Evolutionary conservation across 2,797 vertebrate genomes (phyloP).

Genomic region (Clarias pachynema): DNA sequence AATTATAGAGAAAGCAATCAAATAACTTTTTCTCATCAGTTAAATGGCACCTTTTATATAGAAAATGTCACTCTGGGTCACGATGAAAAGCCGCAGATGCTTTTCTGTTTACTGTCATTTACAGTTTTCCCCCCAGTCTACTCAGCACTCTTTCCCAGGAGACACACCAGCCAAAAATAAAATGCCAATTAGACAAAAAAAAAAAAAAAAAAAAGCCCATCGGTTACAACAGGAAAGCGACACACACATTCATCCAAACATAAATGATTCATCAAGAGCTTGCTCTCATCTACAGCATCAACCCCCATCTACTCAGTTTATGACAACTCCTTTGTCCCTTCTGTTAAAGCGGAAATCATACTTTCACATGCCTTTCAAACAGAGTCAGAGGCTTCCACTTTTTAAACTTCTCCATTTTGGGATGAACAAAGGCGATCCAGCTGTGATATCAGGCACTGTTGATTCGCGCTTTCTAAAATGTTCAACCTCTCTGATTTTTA

Average conservation of each 20-base stretch:
- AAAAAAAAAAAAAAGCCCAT: constrained; percentile 6
- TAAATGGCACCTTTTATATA: neutral
- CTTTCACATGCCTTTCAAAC: constrained; percentile 45
- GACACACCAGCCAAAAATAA: constrained; percentile 43
- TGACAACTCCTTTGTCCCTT: constrained; percentile 47
- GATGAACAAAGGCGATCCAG: constrained; percentile 64
- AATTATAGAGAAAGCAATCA: neutral
- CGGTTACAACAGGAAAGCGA: constrained; percentile 28
- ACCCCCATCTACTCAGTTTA: constrained; percentile 35
- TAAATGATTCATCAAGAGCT: constrained; percentile 56
- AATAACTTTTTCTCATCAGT: neutral
- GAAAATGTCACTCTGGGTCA: constrained; percentile 24
- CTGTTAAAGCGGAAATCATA: constrained; percentile 42
- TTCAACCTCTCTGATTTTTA: constrained; percentile 4
- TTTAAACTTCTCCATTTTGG: constrained; percentile 43
- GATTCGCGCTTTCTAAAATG: constrained; percentile 54
- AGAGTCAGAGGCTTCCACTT: constrained; percentile 41
- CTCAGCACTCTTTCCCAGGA: constrained; percentile 27
- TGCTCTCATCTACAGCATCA: constrained; percentile 30
- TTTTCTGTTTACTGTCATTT: constrained; percentile 30
- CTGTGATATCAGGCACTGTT: constrained; percentile 68
- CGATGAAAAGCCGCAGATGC: constrained; percentile 39
- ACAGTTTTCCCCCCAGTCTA: constrained; percentile 31
- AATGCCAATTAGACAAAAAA: constrained; percentile 30
- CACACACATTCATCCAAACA: constrained; percentile 49